These are phyloP conservation scores for Tapirus terrestris DNA, from an alignment of 2,113 vertebrate genomes.

Conservation along the genomic window DNA sequence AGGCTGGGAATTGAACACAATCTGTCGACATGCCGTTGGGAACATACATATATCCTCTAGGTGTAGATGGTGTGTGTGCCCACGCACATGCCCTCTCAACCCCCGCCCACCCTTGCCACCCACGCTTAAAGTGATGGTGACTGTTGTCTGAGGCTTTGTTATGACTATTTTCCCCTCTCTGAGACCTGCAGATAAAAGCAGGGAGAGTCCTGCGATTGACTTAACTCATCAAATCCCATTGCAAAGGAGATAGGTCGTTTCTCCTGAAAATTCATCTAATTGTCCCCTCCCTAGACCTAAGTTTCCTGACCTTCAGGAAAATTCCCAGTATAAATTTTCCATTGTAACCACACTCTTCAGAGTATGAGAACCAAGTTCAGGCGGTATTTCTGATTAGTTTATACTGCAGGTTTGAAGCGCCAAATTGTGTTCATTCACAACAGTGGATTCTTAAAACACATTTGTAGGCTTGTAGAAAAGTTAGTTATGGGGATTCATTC, in stretches of 20 bases:
- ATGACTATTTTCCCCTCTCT: background rate
- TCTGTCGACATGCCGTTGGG: background rate
- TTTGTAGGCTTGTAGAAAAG: constrained; percentile 11
- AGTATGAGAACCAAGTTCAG: background rate
- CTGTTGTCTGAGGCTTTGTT: background rate
- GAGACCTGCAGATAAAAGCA: background rate
- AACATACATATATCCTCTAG: background rate
- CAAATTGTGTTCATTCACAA: background rate
- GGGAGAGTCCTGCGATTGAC: background rate
- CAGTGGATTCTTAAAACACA: background rate
- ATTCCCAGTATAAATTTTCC: background rate
- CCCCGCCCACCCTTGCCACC: too few species aligned
- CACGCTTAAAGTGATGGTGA: background rate
- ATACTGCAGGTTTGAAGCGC: background rate
- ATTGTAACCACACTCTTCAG: background rate
- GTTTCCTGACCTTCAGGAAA: background rate
- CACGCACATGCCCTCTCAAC: background rate
- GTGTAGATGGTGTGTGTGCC: background rate
- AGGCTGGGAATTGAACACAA: background rate
- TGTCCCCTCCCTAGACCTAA: background rate
- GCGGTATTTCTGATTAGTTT: background rate
- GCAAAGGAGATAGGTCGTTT: background rate
- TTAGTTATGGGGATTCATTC: background rate
- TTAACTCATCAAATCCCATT: background rate
- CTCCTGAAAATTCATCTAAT: background rate